Percentiles rank a stretch among this genome's conserved stretches.
Evolutionary conservation across 30 jellyfish, hydroid and myxozoan genomes (phyloP).

Genomic region (Turritopsis dohrnii): DNA sequence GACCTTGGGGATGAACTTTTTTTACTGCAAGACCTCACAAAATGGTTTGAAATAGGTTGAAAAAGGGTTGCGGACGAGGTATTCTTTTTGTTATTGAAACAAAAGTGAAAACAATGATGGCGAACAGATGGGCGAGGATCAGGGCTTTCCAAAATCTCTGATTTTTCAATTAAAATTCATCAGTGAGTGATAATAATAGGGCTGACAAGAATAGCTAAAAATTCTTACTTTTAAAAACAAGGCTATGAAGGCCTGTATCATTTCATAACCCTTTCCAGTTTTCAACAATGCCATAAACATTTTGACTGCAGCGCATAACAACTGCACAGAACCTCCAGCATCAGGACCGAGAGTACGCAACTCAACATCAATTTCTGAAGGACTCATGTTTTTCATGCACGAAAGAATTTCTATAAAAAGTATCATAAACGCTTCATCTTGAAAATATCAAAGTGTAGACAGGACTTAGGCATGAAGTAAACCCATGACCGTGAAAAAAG

Average conservation of each 20-base stretch:
- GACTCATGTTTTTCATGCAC: conserved; percentile 46
- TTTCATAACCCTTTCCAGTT: conserved; percentile 69
- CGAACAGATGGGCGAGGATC: too few species aligned
- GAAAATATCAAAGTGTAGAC: neutral
- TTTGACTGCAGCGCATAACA: conserved; percentile 34
- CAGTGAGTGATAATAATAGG: too few species aligned
- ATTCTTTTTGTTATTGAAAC: too few species aligned
- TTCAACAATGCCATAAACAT: conserved; percentile 33
- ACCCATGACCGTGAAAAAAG: too few species aligned
- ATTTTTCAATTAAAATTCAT: too few species aligned
- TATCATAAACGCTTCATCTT: too few species aligned
- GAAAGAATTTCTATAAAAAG: neutral
- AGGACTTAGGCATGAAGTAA: too few species aligned
- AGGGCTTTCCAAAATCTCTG: too few species aligned
- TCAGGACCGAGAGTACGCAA: conserved; percentile 71
- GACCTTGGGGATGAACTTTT: neutral
- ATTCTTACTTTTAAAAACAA: conserved; percentile 71
- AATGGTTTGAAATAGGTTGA: neutral
- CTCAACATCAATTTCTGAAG: conserved; percentile 85
- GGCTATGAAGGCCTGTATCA: conserved; percentile 78
- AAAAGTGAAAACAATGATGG: too few species aligned
- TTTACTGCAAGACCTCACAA: neutral
- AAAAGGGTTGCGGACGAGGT: too few species aligned
- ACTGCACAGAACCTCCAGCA: conserved; percentile 58
- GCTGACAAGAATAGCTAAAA: too few species aligned